Evolutionary conservation across 2,888 invertebrate genomes (phyloP), one percentile per base, ranked within the genome.

Genomic region (Pherbina coryleti): DNA sequence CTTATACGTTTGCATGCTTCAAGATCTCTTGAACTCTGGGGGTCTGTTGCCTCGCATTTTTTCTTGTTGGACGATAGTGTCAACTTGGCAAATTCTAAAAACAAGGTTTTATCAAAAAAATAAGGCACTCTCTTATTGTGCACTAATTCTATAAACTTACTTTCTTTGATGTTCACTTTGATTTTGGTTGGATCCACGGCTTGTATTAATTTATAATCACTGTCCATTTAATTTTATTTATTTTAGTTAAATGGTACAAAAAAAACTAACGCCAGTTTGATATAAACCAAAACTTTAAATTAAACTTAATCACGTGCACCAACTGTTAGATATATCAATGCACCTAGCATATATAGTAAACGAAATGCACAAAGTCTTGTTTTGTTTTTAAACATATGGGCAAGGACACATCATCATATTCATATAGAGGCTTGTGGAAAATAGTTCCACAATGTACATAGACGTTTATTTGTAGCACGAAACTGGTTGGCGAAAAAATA

Each of bases 41-140:
- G 57, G 14, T 57, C 62, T 17, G 74, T 17, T 7, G n/a, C 53
- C 37, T 83, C 69, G 19, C 79, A 66, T 71, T 80, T 80, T 71
- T 86, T 85, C 81, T 86, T 86, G 49, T 82, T 84, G 1, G 89
- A 88, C 3, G 89, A 88, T 3, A 89, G 83, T n/a, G 89, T 89
- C 55, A 89, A 80, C 81, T 89, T 89, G 1, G 88, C 83, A 74
- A 89, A 89, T 80, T 86, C 86, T 86, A 67, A 9, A 25, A 37
- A 53, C 5, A 34, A n/a, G n/a, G 71, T 17, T 34, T 4, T 37
- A 49, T n/a, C 5, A 57, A n/a, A 75, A 66, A 7, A 53, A 69
- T 5, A 28, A 44, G n/a, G 7, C 11, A 62, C 3, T 31, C 28
- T 28, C 31, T 2, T 62, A 70, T 67, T 51, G n/a, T n/a, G n/a